A percentile compares a stretch with the other conserved stretches of the same genome.
phyloP scores from a whole-genome alignment of 2,797 vertebrate species.

The Lepidocolaptes lacrymiger region DNA sequence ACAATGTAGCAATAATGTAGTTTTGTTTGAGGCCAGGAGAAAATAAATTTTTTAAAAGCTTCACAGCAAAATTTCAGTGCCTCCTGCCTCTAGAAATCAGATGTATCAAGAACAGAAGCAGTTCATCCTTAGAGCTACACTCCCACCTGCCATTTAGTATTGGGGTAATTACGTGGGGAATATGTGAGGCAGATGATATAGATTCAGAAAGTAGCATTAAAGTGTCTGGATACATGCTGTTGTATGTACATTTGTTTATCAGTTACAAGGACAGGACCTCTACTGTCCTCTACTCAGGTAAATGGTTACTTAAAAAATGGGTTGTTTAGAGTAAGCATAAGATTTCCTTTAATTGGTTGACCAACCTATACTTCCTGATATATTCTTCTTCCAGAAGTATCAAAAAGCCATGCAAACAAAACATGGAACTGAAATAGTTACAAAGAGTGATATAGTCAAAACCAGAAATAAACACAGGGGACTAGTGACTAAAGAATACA shows the following conservation, averaged over 20 bases:
- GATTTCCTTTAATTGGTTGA: background rate
- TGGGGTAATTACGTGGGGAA: background rate
- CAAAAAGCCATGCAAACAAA: background rate
- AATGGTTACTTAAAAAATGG: background rate
- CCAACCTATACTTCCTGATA: background rate
- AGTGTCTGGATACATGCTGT: background rate
- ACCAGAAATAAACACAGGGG: background rate
- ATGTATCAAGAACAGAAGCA: background rate
- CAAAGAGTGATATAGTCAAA: background rate
- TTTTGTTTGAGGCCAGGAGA: background rate
- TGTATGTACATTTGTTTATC: background rate
- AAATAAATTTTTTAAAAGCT: background rate
- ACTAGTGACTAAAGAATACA: background rate
- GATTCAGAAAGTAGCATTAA: background rate
- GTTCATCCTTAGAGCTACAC: background rate
- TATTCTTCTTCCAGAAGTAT: background rate
- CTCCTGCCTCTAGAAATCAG: background rate
- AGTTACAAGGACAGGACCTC: background rate
- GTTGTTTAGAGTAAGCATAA: background rate
- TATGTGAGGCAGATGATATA: background rate
- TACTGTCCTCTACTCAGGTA: background rate
- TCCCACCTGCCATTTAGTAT: background rate
- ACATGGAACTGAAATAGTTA: background rate
- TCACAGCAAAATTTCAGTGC: background rate
- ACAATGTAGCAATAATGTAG: background rate